These are phyloP conservation scores for Euzophera pinguis DNA, from an alignment of 2,888 invertebrate genomes.

Conservation along the genomic window DNA sequence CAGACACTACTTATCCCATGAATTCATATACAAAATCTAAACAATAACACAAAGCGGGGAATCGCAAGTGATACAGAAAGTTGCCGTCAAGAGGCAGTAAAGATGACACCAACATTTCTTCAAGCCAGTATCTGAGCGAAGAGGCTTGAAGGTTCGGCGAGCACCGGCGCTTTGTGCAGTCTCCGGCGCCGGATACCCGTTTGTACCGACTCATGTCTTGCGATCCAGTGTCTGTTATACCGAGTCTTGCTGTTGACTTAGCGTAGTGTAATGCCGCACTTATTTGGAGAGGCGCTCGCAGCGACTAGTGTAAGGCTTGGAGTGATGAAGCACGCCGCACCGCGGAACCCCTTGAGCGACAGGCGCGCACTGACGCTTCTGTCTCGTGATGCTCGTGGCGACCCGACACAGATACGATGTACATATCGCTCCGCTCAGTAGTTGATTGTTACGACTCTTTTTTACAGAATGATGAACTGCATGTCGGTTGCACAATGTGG, in stretches of 20 bases:
- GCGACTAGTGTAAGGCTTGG: constrained; percentile 69
- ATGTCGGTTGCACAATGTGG: constrained; percentile 65
- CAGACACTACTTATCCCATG: constrained; percentile 32
- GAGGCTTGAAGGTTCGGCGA: constrained; percentile 27
- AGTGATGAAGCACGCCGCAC: constrained; percentile 62
- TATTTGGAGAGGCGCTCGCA: constrained; percentile 57
- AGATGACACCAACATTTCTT: constrained; percentile 2
- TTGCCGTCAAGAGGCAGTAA: constrained; percentile 20
- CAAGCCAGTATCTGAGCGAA: constrained; percentile 14
- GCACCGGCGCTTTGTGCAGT: constrained; percentile 26
- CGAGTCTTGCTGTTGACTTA: constrained; percentile 73
- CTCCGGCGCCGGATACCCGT: constrained; percentile 43
- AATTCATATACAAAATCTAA: constrained; percentile 34
- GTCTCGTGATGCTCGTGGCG: constrained; percentile 51
- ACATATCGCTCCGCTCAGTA: constrained; percentile 68
- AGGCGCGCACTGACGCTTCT: constrained; percentile 70
- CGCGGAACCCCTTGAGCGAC: constrained; percentile 71
- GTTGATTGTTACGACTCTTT: constrained; percentile 60
- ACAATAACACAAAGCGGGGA: constrained; percentile 30
- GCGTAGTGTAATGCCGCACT: constrained; percentile 76
- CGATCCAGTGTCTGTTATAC: constrained; percentile 68
- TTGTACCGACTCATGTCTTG: constrained; percentile 69
- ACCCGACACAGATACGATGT: constrained; percentile 60
- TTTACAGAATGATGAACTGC: constrained; percentile 51
- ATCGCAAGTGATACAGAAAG: constrained; percentile 29